A percentile compares a stretch with the other conserved stretches of the same genome.
These are phyloP conservation scores for Columba janthina DNA, from an alignment of 2,113 vertebrate genomes.

Conservation along the genomic window DNA sequence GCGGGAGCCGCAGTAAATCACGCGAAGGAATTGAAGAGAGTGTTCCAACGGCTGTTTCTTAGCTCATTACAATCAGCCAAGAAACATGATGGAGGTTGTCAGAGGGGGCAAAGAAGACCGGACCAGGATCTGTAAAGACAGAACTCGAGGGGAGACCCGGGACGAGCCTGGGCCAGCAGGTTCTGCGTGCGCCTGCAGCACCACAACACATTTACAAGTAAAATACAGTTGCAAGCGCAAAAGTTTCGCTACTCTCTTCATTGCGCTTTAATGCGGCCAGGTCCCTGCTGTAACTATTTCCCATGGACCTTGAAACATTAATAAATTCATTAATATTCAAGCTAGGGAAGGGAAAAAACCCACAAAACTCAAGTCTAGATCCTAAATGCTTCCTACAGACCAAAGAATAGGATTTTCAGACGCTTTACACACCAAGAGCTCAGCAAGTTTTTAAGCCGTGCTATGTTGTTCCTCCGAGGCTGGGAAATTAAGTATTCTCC, in stretches of 20 bases:
- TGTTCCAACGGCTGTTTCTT: not conserved
- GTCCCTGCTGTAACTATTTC: not conserved
- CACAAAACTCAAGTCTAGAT: no score
- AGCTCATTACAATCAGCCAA: not conserved
- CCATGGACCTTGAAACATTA: not conserved
- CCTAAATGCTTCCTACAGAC: not conserved
- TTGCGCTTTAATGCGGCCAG: not conserved
- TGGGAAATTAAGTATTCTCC: not conserved
- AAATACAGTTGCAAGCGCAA: not conserved
- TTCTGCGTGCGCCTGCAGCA: not conserved
- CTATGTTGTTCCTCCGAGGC: not conserved
- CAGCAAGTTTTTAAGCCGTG: not conserved
- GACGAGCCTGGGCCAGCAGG: not conserved
- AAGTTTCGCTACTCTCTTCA: not conserved
- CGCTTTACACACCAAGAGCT: not conserved
- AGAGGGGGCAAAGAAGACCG: not conserved
- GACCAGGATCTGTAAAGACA: not conserved
- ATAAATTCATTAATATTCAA: not conserved
- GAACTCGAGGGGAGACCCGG: fast-evolving
- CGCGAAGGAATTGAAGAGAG: not conserved
- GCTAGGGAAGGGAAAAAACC: not conserved
- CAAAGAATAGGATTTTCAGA: not conserved
- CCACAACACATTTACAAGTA: not conserved
- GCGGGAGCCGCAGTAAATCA: not conserved
- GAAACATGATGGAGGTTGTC: not conserved